Percentiles rank a stretch among this genome's conserved stretches.
phyloP scores from a whole-genome alignment of 2,888 invertebrate genomes.

The Polia nebulosa region DNA sequence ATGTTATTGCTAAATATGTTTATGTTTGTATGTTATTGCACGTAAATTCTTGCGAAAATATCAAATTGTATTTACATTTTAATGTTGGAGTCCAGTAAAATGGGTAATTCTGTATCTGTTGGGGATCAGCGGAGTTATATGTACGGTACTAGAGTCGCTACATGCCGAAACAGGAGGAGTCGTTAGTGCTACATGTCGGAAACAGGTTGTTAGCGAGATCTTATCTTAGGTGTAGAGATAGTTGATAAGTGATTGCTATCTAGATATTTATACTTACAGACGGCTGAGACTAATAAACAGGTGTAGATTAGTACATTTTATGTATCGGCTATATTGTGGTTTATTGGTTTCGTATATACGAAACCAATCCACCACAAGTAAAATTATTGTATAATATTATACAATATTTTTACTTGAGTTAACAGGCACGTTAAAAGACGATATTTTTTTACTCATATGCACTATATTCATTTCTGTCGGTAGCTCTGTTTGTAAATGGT shows the following conservation, averaged over 20 bases:
- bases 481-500: too few relatives aligned
- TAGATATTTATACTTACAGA: conserved; percentile 14
- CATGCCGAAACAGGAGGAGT: too few relatives aligned
- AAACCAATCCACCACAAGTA: too few relatives aligned
- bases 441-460: too few relatives aligned
- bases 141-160: background rate
- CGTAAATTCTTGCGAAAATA: conserved; percentile 63
- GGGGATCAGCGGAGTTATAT: conserved; percentile 4
- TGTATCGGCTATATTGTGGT: background rate
- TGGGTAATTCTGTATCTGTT: conserved; percentile 32
- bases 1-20: conserved; percentile 65
- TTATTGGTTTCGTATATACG: too few relatives aligned
- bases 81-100: too few relatives aligned
- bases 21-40: conserved; percentile 51
- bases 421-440: too few relatives aligned
- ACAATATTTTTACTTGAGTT: too few relatives aligned
- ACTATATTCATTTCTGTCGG: too few relatives aligned
- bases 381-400: too few relatives aligned
- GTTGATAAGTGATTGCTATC: conserved; percentile 32
- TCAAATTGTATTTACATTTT: conserved; percentile 56
- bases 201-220: background rate
- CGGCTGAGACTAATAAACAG: background rate
- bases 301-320: background rate
- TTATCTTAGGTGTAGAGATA: conserved; percentile 22
- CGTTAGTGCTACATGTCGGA: background rate